Evolutionary conservation across 2,113 vertebrate genomes (phyloP).

Genomic region (Tringa solitaria): DNA sequence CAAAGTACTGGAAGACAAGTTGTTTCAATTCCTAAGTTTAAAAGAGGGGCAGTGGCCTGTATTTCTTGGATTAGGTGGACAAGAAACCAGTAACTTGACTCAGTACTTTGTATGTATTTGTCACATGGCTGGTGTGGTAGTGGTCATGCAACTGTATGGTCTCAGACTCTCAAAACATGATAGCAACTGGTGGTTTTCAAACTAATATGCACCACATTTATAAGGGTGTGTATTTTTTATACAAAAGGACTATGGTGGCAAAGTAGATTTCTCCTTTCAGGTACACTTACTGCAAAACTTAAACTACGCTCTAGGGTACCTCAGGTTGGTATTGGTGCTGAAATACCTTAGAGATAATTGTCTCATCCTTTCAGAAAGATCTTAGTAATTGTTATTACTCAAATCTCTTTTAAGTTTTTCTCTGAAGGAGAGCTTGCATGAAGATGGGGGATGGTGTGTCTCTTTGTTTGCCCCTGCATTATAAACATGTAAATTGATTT

Average conservation of each 20-base stretch:
- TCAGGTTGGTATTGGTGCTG: background rate
- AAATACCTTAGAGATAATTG: background rate
- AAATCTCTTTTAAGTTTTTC: background rate
- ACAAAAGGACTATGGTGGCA: background rate
- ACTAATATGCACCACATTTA: background rate
- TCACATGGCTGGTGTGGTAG: accelerated
- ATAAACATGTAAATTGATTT: background rate
- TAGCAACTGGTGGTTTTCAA: background rate
- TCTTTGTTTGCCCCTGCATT: background rate
- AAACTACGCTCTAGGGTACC: background rate
- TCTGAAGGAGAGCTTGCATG: background rate
- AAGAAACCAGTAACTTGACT: background rate
- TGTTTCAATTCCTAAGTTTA: background rate
- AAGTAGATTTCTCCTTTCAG: background rate
- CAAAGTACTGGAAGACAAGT: background rate
- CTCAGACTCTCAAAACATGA: background rate
- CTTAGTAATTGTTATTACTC: background rate
- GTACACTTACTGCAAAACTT: background rate
- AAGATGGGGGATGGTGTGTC: background rate
- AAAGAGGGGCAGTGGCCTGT: background rate
- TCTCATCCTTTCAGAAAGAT: background rate
- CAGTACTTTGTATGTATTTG: too few species aligned
- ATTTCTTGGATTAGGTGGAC: background rate
- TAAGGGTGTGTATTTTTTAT: background rate
- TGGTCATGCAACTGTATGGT: background rate